phyloP scores from a whole-genome alignment of 2,888 invertebrate genomes.

The Drosophila incognita region DNA sequence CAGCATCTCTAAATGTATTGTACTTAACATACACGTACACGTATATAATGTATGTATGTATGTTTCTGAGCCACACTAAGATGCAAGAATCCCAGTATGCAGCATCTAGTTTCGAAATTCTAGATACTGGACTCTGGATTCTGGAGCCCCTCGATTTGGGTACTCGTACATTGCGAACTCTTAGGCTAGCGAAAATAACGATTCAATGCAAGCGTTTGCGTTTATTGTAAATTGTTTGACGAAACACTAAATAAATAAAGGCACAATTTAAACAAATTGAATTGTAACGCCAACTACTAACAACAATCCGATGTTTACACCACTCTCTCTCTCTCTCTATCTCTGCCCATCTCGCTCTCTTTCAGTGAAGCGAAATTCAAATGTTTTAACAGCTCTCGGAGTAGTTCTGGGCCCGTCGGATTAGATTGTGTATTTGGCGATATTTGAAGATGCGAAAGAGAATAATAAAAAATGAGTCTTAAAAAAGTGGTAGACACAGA shows the following conservation, averaged over 20 bases:
- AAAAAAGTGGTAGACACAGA: neutral
- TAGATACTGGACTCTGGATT: neutral
- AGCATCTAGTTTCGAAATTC: conserved; percentile 9
- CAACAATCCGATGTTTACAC: neutral
- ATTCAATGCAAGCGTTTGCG: conserved; percentile 40
- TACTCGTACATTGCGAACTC: conserved; percentile 21
- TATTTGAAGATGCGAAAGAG: neutral
- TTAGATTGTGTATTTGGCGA: neutral
- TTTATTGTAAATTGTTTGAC: conserved; percentile 70
- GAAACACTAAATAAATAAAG: conserved; percentile 52
- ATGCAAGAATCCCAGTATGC: conserved; percentile 4
- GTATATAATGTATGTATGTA: conserved; percentile 1
- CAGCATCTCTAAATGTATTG: conserved; percentile 7
- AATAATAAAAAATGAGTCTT: neutral
- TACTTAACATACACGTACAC: conserved; percentile 37
- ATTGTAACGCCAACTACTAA: conserved; percentile 52
- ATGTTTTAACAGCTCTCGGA: neutral
- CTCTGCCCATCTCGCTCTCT: neutral
- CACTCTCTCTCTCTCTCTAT: neutral
- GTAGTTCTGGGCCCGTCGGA: neutral
- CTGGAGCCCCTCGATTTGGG: conserved; percentile 17
- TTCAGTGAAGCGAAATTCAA: neutral
- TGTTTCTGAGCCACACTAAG: neutral
- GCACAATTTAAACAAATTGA: conserved; percentile 49
- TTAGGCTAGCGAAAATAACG: conserved; percentile 25